Base-by-base conservation (phyloP, 2,113 vertebrate species). In the Polypterus senegalus region DNA sequence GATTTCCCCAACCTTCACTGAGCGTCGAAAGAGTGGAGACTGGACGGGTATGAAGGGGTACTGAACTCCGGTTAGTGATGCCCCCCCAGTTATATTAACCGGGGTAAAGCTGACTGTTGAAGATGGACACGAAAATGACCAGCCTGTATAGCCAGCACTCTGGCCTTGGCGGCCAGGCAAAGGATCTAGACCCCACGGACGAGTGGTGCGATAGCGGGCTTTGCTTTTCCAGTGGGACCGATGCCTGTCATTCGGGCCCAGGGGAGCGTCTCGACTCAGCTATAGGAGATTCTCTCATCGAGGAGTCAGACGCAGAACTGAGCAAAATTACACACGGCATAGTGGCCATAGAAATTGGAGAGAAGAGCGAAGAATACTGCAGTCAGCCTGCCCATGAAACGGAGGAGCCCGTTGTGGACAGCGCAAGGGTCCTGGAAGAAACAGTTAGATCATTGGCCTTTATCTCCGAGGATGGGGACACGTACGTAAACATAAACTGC, bases 161-260 rank as follows among this genome's bases (percentile, higher is more conserved):
- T 27, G 27, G 27, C 27, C 27, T 27, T 27, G 27, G 27, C 1
- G 2, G 51, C 1, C 59, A 65, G 55, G 7, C 59, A 8, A 64
- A 64, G 49, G 49, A 47, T 46, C 10, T 9, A 6, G 70, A 60
- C 65, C 59, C 68, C 60, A 54, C 67, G 9, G 71, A 78, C 5
- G 86, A 88, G 48, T 83, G 82, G 83, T 89, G 83, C 63, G 88
- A 89, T 79, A 88, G 86, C 64, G 88, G 88, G 11, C 71, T 89
- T 56, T 86, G 86, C 6, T 89, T 81, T 8, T 70, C 88, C 47
- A 80, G 71, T 46, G 76, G 70, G 51, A 58, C 70, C 61, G 64
- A 65, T 71, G 69, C 27, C 48, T 61, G 4, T 72, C 65, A 1
- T 48, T 60, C 4, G 46, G 54, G 65, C 61, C 27, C 49, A 11